These are phyloP conservation scores for Mycteria americana DNA, from an alignment of 2,797 vertebrate genomes.

Conservation along the genomic window DNA sequence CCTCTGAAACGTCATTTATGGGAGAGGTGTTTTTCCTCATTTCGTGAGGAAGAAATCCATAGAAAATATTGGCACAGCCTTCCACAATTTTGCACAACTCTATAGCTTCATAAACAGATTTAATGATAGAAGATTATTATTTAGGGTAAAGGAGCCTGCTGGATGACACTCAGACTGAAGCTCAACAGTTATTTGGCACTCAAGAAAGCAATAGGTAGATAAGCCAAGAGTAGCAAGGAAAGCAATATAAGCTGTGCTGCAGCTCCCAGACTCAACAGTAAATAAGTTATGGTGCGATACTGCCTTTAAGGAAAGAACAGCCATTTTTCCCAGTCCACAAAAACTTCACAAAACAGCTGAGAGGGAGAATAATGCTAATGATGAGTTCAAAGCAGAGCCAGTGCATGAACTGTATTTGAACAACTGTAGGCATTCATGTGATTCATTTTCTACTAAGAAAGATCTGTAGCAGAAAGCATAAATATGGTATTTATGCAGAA, in stretches of 20 bases:
- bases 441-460: neutral
- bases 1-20: neutral
- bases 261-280: neutral
- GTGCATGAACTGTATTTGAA: neutral
- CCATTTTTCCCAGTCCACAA: neutral
- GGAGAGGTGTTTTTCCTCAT: neutral
- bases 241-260: neutral
- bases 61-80: neutral
- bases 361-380: neutral
- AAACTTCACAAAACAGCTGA: neutral
- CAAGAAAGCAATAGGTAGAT: neutral
- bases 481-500: accelerated
- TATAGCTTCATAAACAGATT: neutral
- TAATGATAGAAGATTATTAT: neutral
- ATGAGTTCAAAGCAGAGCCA: neutral
- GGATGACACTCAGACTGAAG: neutral
- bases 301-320: neutral
- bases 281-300: neutral
- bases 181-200: neutral
- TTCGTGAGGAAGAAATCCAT: neutral
- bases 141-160: neutral
- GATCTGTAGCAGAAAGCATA: accelerated
- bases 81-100: neutral
- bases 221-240: neutral
- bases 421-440: neutral